These are phyloP conservation scores for Altica lythri DNA, from an alignment of 2,888 invertebrate species.

Conservation along the genomic window DNA sequence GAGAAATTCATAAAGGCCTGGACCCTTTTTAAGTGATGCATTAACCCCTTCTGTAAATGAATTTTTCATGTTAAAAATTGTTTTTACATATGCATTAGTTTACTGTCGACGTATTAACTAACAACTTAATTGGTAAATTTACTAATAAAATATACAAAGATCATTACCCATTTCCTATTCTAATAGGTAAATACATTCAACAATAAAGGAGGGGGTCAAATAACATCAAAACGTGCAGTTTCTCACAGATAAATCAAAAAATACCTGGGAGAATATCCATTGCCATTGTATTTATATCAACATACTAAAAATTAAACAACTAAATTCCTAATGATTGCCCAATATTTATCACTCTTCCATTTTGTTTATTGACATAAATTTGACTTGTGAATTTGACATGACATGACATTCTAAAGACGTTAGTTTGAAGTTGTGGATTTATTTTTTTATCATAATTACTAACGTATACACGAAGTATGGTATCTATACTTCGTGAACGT, in stretches of 20 bases:
- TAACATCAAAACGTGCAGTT: conserved; percentile 40
- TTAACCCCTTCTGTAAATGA: conserved; percentile 48
- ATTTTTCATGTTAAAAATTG: conserved; percentile 10
- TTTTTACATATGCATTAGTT: not conserved
- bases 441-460: too few species aligned
- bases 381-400: conserved; percentile 5
- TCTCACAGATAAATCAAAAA: conserved; percentile 40
- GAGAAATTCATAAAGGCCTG: conserved; percentile 85
- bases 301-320: conserved; percentile 46
- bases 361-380: conserved; percentile 23
- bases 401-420: not conserved
- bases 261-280: conserved; percentile 54
- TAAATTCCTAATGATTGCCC: conserved; percentile 39
- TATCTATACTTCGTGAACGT: too few species aligned
- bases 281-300: conserved; percentile 32
- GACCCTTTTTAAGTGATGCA: conserved; percentile 59
- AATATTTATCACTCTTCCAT: conserved; percentile 33
- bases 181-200: conserved; percentile 30
- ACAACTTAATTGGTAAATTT: conserved; percentile 4
- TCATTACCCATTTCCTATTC: conserved; percentile 47
- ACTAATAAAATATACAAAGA: conserved; percentile 17
- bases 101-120: conserved; percentile 6
- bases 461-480: too few species aligned
- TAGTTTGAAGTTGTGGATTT: too few species aligned
- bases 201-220: conserved; percentile 31